These are phyloP conservation scores for Plodia interpunctella DNA, from an alignment of 1,140 invertebrate species.

Conservation along the genomic window DNA sequence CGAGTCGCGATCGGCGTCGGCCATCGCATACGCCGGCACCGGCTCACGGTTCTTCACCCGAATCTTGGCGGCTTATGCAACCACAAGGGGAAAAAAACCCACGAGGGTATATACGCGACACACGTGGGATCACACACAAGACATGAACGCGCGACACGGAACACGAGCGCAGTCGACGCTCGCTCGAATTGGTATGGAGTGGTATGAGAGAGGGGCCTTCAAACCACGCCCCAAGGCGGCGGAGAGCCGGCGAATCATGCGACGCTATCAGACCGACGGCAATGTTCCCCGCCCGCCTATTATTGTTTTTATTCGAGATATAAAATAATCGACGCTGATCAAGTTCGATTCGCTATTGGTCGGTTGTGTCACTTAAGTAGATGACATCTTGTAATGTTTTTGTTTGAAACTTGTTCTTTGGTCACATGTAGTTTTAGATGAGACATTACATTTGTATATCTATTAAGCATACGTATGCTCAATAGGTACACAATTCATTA, in stretches of 20 bases:
- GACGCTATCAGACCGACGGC: conserved; percentile 70
- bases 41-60: conserved; percentile 93
- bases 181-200: conserved; percentile 52
- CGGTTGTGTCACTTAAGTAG: background rate
- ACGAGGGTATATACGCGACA: conserved; percentile 16
- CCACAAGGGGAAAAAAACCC: conserved; percentile 41
- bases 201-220: conserved; percentile 28
- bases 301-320: conserved; percentile 69
- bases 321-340: conserved; percentile 54
- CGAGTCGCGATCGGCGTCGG: conserved; percentile 87
- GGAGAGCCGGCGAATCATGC: conserved; percentile 68
- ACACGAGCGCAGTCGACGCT: conserved; percentile 41
- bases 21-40: conserved; percentile 90
- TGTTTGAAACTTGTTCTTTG: conserved; percentile 2
- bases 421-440: background rate
- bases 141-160: conserved; percentile 29
- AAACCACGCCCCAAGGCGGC: conserved; percentile 68
- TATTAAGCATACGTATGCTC: no score
- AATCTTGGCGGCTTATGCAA: conserved; percentile 85
- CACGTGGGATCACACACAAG: conserved; percentile 36
- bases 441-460: no score
- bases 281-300: conserved; percentile 54
- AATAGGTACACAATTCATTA: no score
- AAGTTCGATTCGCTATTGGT: conserved; percentile 1
- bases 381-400: conserved; percentile 2